A percentile compares a stretch with the other conserved stretches of the same genome.
These are phyloP conservation scores for Agrochola litura DNA, from an alignment of 2,888 invertebrate genomes.

Conservation along the genomic window DNA sequence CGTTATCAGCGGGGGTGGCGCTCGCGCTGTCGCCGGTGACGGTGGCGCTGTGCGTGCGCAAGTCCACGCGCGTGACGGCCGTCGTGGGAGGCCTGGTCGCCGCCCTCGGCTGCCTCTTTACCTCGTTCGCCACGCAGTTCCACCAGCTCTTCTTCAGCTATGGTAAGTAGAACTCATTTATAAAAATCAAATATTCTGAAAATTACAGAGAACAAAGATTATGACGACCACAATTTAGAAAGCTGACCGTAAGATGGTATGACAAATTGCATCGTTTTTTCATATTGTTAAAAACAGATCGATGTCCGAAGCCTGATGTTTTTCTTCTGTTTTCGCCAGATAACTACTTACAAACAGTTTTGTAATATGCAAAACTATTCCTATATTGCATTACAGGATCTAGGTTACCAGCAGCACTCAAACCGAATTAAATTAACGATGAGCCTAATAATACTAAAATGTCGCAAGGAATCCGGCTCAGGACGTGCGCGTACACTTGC, in stretches of 20 bases:
- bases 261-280: not conserved
- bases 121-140: conserved; percentile 96
- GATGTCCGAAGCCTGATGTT: not conserved
- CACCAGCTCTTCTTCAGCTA: conserved; percentile 97
- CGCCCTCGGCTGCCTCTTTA: conserved; percentile 96
- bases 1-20: conserved; percentile 94
- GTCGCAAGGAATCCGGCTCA: conserved; percentile 49
- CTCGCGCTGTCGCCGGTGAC: conserved; percentile 95
- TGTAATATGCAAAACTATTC: conserved; percentile 36
- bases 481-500: conserved; percentile 51
- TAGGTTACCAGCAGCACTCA: conserved; percentile 38
- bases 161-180: conserved; percentile 74
- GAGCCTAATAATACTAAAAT: conserved; percentile 48
- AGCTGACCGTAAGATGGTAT: not conserved
- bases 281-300: not conserved
- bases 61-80: conserved; percentile 96
- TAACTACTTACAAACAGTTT: not conserved
- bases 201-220: not conserved
- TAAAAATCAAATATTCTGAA: too few species aligned
- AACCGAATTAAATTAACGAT: conserved; percentile 48
- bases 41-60: conserved; percentile 95
- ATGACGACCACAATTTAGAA: not conserved
- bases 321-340: not conserved
- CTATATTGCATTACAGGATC: conserved; percentile 28
- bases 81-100: conserved; percentile 96